Percentiles rank a stretch among this genome's conserved stretches.
Evolutionary conservation across 2,797 vertebrate species (phyloP).

Genomic region (Cossypha dichroa): DNA sequence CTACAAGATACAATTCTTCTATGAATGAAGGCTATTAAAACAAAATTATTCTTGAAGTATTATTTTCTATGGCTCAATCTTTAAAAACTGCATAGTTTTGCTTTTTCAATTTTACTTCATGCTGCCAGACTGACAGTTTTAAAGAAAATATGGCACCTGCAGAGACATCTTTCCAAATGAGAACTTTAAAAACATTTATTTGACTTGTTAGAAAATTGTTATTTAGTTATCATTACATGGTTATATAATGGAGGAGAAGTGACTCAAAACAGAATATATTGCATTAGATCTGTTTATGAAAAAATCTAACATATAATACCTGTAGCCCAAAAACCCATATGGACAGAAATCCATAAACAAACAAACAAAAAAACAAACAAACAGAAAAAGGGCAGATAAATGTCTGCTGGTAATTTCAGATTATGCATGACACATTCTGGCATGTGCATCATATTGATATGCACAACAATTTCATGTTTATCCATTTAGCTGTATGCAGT

Average conservation of each 20-base stretch:
- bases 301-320: neutral
- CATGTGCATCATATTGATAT: neutral
- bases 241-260: neutral
- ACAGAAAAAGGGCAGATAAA: neutral
- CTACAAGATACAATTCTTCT: neutral
- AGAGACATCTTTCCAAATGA: neutral
- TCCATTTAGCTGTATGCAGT: neutral
- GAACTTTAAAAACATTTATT: neutral
- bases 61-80: neutral
- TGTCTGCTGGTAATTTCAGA: neutral
- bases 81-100: neutral
- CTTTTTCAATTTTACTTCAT: neutral
- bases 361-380: neutral
- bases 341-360: neutral
- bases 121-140: neutral
- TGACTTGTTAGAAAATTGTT: neutral
- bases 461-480: neutral
- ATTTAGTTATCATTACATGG: neutral
- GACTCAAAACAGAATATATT: slow-evolving; percentile 5
- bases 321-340: neutral
- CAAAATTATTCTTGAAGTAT: neutral
- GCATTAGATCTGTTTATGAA: neutral
- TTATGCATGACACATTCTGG: neutral
- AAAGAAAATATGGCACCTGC: neutral
- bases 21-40: neutral